A percentile compares a stretch with the other conserved stretches of the same genome.
Evolutionary conservation across 2,113 vertebrate species (phyloP).

Genomic region (Tamias sibiricus): DNA sequence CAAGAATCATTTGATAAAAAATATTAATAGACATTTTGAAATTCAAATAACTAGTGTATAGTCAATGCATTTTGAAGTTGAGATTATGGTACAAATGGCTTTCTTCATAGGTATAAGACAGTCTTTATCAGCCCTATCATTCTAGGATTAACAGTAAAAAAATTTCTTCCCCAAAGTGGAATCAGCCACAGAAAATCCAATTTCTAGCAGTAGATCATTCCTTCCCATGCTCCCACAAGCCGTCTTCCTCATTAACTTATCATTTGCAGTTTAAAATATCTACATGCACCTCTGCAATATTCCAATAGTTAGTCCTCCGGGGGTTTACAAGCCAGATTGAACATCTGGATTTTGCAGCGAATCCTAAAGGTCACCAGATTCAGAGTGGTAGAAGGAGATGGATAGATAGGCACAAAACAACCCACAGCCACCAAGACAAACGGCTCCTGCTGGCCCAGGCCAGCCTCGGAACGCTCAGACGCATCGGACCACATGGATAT

Average conservation of each 20-base stretch:
- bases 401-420: conserved; percentile 51
- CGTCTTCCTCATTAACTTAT: conserved; percentile 63
- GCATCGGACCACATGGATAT: conserved; percentile 25
- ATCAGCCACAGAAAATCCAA: conserved; percentile 18
- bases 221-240: conserved; percentile 27
- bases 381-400: conserved; percentile 44
- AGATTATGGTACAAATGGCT: not conserved
- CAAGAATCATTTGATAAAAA: not conserved
- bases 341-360: conserved; percentile 75
- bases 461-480: not conserved
- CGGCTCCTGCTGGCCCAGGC: conserved; percentile 62
- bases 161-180: conserved; percentile 40
- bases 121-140: not conserved
- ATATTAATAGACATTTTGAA: not conserved
- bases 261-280: conserved; percentile 67
- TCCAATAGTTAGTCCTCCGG: conserved; percentile 62
- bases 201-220: conserved; percentile 41
- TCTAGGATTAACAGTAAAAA: conserved; percentile 28
- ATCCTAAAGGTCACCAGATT: conserved; percentile 79
- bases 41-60: not conserved
- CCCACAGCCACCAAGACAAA: conserved; percentile 27
- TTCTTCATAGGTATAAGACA: not conserved
- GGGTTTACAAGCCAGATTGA: conserved; percentile 72
- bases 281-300: conserved; percentile 49
- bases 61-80: not conserved